Base-by-base conservation (phyloP, 2,888 invertebrate genomes). In the Nephrotoma appendiculata region DNA sequence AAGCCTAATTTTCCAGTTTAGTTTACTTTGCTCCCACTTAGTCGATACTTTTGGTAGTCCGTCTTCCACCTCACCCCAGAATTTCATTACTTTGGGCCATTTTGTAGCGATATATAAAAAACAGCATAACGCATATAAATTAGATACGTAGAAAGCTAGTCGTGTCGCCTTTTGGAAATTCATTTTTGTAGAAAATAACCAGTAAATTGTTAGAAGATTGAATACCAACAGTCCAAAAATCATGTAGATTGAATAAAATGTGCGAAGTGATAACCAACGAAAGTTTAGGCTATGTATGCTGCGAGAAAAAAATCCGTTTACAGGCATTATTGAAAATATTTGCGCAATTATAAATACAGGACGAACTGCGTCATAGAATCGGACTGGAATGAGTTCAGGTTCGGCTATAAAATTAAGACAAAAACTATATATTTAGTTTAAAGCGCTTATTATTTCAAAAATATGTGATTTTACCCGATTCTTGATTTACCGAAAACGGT, bases 301-400 rank as follows among this genome's bases (percentile, higher is more conserved):
- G 0, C 89, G 88, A 5, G 90, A 89, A 71, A 88, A 90, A 9
- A 92, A 88, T 0, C 92, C 92, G 86, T 89, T 89, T 3, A 92
- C 90, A 1, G 92, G 92, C 88, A 92, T 89, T 84, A 92, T 89
- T 48, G 91, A 91, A 83, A 92, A 92, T 85, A 90, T 91, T 87
- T 92, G 92, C 0, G 92, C 92, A 41, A 87, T 12, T 19, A 44
- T 71, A 86, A 92, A 88, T 48, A 90, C 89, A 41, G 86, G 43
- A 5, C 87, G 87, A 31, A 87, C 48, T 1, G 87, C 87, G 86
- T 87, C 87, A 52, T 87, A 86, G 84, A 87, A 87, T 12, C 85
- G 85, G 12, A 87, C 87, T 41, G 84, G 42, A 4, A 6, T 84
- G 15, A 9, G 31, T 71, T 71, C n/a, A 41, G 84, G 84, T 42